Conservation (phyloP, 2,888 invertebrate species). For the Agrenia bidenticulata region DNA sequence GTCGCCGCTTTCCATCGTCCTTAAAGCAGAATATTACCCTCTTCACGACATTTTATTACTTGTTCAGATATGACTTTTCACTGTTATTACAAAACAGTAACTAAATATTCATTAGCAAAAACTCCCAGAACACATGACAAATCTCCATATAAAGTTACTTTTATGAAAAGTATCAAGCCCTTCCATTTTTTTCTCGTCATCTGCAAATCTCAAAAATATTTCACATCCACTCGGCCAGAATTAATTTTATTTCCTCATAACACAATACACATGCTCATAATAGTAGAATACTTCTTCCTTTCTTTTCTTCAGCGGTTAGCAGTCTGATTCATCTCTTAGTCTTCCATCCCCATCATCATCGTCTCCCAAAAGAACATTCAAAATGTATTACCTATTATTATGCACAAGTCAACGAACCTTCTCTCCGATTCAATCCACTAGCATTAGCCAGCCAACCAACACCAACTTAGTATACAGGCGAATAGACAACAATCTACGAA, state of each 20-base stretch:
- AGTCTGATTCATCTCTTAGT: neutral
- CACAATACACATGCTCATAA: too few species aligned
- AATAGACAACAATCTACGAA: neutral
- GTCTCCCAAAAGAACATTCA: too few species aligned
- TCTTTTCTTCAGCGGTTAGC: neutral
- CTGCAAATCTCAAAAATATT: too few species aligned
- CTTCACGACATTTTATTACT: neutral
- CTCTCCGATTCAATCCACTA: constrained; percentile 1
- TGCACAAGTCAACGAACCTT: constrained; percentile 17
- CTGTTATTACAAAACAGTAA: too few species aligned
- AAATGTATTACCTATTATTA: constrained; percentile 14
- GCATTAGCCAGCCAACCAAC: neutral
- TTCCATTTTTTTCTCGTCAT: too few species aligned
- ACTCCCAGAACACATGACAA: too few species aligned
- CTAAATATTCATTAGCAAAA: too few species aligned
- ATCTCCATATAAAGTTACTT: too few species aligned
- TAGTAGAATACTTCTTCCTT: neutral
- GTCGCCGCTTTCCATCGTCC: neutral
- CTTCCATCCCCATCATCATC: neutral
- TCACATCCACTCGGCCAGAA: too few species aligned
- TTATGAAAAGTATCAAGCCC: too few species aligned
- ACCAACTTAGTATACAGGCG: neutral
- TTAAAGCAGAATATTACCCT: neutral
- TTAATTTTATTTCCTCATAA: too few species aligned
- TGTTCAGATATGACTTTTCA: too few species aligned